Evolutionary conservation across 2,797 vertebrate genomes (phyloP), one percentile per base, ranked within the genome.

Genomic region (Rhinogobio ventralis): DNA sequence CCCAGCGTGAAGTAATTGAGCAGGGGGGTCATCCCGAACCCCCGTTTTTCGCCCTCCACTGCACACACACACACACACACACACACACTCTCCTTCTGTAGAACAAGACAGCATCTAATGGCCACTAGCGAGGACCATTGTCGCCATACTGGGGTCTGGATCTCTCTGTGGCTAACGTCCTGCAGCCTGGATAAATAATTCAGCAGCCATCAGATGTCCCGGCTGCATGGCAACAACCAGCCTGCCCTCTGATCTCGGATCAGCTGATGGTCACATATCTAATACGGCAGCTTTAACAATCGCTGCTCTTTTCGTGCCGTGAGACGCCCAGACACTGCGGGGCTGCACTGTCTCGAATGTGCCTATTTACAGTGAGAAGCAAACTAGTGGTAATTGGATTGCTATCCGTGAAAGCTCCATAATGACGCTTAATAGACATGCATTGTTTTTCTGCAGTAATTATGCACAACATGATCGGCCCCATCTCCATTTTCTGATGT

Each of bases 311-410:
- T 89, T 90, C 7, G 6, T 66, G 42, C 2, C 19, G 1, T 2
- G 45, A 92, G 92, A 91, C 91, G 90, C 90, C 91, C 90, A 92
- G 89, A 86, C 88, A 88, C 60, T 42, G 67, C 28, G 23, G 45
- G 66, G 66, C 57, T 30, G 30, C 7, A 46, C 83, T 66, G 69
- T 85, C 80, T 79, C 77, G 33, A 84, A 79, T 83, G 83, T 20
- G 81, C 83, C 83, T 86, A 82, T 88, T 86, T 89, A 84, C 85
- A 85, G 89, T 90, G 90, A 93, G 92, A 89, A 90, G 92, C 90
- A 94, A 94, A 93, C 93, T 93, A 93, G 92, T 90, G 85, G 89
- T 94, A 95, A 95, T 95, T 91, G 87, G 88, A 91, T 91, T 95
- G 92, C 91, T 93, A 94, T 93, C 90, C 91, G 89, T 94, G 93